Evolutionary conservation across 2,113 vertebrate genomes (phyloP), one percentile per base, ranked within the genome.

Genomic region (Motacilla alba): DNA sequence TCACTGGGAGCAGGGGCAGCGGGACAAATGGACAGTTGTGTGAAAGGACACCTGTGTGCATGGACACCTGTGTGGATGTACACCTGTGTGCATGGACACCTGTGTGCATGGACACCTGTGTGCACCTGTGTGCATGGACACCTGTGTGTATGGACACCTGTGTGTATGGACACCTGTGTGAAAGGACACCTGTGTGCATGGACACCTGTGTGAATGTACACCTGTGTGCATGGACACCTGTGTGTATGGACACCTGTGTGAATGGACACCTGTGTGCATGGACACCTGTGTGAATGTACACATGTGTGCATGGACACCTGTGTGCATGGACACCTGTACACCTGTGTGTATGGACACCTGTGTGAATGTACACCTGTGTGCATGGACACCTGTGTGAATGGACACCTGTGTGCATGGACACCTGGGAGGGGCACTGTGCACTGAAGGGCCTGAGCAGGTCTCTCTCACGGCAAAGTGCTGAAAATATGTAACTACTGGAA

Each of bases 341-440:
- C 47, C 52, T 53, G 2, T 4, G 3, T 0, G 2, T 8, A 8
- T 1, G 49, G 1, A 19, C 15, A 16, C 11, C 3, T 8, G 5
- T 30, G 52, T 30, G 52, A 1, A 18, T 11, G 28, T 4, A 53
- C 52, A 53, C 28, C 52, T 55, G 30, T 55, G 53, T 55, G 53
- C 3, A 13, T 2, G 30, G 2, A 31, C 53, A 55, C 30, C 55
- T 22, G 4, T 56, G 55, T 56, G 55, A 12, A 56, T 6, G 31
- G 1, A 58, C 56, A 58, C 56, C 56, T 59, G 2, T 4, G 4
- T 0, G 2, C 13, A 10, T 1, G 50, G 1, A 20, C 16, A 13
- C 10, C 2, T 9, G 5, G 15, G 1, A 37, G 43, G 4, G 49
- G 9, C 28, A 5, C 7, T 35, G 28, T 1, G 1, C 64, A 24